Evolutionary conservation across 2,888 invertebrate genomes (phyloP).

Genomic region (Andrena trimmerana): DNA sequence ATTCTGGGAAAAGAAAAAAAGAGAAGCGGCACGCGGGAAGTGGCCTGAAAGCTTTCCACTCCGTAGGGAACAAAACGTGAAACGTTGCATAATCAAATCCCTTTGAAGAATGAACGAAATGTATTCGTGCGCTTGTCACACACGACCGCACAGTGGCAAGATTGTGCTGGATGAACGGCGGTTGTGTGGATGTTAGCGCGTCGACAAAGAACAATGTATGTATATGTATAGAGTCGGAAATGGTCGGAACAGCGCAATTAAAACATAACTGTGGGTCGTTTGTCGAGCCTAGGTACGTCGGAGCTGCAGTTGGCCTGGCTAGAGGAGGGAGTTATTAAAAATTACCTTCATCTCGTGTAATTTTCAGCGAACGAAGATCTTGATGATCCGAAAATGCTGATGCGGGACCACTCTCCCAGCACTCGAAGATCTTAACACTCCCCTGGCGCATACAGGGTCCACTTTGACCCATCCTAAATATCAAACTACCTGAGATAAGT

Average conservation of each 20-base stretch:
- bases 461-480: no score
- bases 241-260: conserved; percentile 55
- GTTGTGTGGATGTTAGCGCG: conserved; percentile 3
- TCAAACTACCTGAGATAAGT: no score
- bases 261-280: conserved; percentile 60
- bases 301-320: conserved; percentile 16
- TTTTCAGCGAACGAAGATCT: conserved; percentile 8
- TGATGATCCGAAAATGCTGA: not conserved
- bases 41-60: conserved; percentile 36
- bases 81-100: conserved; percentile 61
- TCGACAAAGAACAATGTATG: conserved; percentile 37
- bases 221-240: conserved; percentile 46
- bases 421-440: not conserved
- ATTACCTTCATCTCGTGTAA: conserved; percentile 29
- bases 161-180: not conserved
- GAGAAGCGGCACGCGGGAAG: conserved; percentile 21
- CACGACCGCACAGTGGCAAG: not conserved
- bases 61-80: conserved; percentile 43
- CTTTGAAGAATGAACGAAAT: conserved; percentile 46
- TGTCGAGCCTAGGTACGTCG: conserved; percentile 39
- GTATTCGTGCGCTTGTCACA: conserved; percentile 12
- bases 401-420: not conserved
- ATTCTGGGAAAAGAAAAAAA: conserved; percentile 1
- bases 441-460: not conserved
- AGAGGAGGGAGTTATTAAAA: conserved; percentile 47